Evolutionary conservation across 2,797 vertebrate species (phyloP), one percentile per base, ranked within the genome.

Genomic region (Melanotaenia pygmaea): DNA sequence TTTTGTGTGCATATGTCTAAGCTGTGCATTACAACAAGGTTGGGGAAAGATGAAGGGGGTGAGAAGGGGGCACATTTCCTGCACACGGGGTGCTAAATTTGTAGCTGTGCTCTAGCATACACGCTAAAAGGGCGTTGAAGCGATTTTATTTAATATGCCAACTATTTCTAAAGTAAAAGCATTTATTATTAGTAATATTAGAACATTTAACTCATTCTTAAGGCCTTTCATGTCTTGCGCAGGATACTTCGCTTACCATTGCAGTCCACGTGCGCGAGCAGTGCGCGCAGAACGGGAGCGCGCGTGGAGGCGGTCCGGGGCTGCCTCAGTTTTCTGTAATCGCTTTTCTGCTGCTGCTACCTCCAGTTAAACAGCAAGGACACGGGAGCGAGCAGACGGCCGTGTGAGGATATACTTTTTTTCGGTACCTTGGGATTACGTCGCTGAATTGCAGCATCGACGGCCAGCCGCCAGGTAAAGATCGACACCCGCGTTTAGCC

Each of bases 251-350:
- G 35, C 59, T 40, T 37, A 37, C 82, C 69, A 57, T 75, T 76
- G 81, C 83, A 66, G 82, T 67, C 57, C 71, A 47, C 79, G 72
- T 83, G 94, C 84, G 89, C 91, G 88, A 84, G 92, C 80, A 4
- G 82, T 72, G 89, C 86, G 85, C 78, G 80, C 87, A 37, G 7
- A 8, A 1, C 83, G 86, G 81, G 92, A 87, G 90, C 94, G 94
- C 94, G 94, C 94, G 61, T 59, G 93, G 94, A 93, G 94, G 94
- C 94, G 94, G 94, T 94, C 91, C 93, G 89, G 92, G 79, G 76
- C 90, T 91, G 92, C 90, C 79, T 93, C 88, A 43, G 86, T 91
- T 90, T 61, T 90, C 89, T 89, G 88, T 93, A 82, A 84, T 92
- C 92, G 90, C 87, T 82, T 84, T 88, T 87, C 87, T 82, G 81